Evolutionary conservation across 2,797 vertebrate genomes (phyloP).

Genomic region (Hafferia zeledoni): DNA sequence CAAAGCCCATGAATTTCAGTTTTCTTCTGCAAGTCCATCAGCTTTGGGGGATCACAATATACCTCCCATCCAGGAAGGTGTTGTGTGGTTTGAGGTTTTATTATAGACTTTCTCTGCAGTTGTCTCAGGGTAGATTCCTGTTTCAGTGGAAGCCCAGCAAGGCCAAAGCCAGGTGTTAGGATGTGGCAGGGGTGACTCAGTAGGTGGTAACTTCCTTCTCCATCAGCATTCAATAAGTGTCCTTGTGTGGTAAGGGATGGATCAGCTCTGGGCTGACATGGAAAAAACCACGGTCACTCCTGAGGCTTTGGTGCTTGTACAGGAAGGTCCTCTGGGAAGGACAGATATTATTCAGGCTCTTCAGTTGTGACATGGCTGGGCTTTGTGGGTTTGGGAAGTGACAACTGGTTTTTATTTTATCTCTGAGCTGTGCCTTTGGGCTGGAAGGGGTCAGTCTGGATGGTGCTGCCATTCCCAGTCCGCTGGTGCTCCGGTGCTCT

Average conservation of each 20-base stretch:
- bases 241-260: constrained; percentile 44
- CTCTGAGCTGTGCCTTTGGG: not conserved
- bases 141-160: not conserved
- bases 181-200: constrained; percentile 65
- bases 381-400: not conserved
- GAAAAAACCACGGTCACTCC: not conserved
- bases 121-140: not conserved
- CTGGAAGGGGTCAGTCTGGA: not conserved
- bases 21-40: not conserved
- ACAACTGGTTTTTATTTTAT: not conserved
- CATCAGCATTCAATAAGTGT: constrained; percentile 8
- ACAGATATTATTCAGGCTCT: not conserved
- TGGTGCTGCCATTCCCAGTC: not conserved
- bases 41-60: not conserved
- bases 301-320: not conserved
- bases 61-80: not conserved
- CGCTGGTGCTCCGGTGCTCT: not conserved
- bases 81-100: not conserved
- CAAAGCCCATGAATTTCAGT: not conserved
- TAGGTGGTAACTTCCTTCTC: constrained; percentile 58
- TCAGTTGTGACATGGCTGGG: not conserved
- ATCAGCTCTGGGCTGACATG: constrained; percentile 16
- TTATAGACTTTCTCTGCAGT: not conserved
- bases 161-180: constrained; percentile 56
- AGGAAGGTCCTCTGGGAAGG: not conserved